Evolutionary conservation across 2,113 vertebrate species (phyloP), one percentile per base, ranked within the genome.

Genomic region (Scopus umbretta): DNA sequence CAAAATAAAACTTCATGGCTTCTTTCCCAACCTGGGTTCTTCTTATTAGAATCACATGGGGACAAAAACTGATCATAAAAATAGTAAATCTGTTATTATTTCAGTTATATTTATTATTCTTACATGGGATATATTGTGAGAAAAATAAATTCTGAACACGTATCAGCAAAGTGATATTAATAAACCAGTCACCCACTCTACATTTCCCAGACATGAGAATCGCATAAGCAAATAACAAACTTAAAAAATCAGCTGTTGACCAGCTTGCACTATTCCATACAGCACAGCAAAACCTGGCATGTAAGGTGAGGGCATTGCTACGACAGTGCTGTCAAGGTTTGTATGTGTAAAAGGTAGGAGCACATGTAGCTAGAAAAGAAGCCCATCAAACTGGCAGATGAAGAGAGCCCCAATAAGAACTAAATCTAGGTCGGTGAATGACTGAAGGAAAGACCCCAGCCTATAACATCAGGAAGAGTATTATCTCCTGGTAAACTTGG

Each of bases 31-130:
- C 36, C 16, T 92, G 86, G 27, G 13, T 58, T 96, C 68, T 80
- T 95, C 88, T 91, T 89, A 87, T 79, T 93, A 66, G 63, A 96
- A 96, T 94, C 96, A 92, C 29, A 93, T 70, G 79, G 67, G 10
- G 45, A 78, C 63, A 90, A 80, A 92, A 95, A 95, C 3, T 32
- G 36, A 85, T 85, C 61, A 72, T 94, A 89, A 89, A 95, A 89
- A 82, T 50, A 85, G 66, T 88, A 91, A 94, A 85, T 80, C 80
- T 94, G 71, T 90, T 96, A 84, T 89, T 87, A 82, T 79, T 95
- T 80, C 50, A 32, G 70, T 49, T 82, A 72, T 81, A 85, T 92
- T 87, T 96, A 95, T 91, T 91, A 81, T 84, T 86, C 2, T 9
- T 94, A 58, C 65, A 30, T 13, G 19, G 32, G 30, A 42, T 68